These are phyloP conservation scores for Mythimna albipuncta DNA, from an alignment of 2,888 invertebrate species.

Conservation along the genomic window DNA sequence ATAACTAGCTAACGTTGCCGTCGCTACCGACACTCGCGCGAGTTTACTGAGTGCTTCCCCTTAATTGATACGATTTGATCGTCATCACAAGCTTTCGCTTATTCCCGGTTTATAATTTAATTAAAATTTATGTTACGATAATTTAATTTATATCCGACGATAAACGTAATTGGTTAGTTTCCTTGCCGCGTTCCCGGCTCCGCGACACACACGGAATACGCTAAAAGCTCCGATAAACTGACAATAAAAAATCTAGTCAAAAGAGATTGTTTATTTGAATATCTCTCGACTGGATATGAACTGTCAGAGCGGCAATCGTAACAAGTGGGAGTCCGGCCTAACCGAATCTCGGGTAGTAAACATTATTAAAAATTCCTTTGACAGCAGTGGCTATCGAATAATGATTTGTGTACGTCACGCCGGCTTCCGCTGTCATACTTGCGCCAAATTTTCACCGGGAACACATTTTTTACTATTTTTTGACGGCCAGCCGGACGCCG, in stretches of 20 bases:
- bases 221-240: constrained; percentile 74
- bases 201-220: constrained; percentile 70
- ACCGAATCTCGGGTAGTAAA: constrained; percentile 82
- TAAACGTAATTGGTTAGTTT: constrained; percentile 67
- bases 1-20: constrained; percentile 80
- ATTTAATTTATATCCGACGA: constrained; percentile 69
- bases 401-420: constrained; percentile 87
- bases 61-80: constrained; percentile 89
- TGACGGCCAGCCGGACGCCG: constrained; percentile 80
- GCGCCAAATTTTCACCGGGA: constrained; percentile 85
- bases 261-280: constrained; percentile 55
- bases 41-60: constrained; percentile 82
- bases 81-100: constrained; percentile 80
- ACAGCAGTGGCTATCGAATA: constrained; percentile 85
- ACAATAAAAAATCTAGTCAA: constrained; percentile 69
- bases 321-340: constrained; percentile 76
- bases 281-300: constrained; percentile 71
- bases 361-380: constrained; percentile 89
- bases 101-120: constrained; percentile 78
- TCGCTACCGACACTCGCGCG: constrained; percentile 77
- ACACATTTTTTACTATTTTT: constrained; percentile 84
- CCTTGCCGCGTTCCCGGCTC: constrained; percentile 26
- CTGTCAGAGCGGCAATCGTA: constrained; percentile 68
- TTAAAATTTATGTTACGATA: constrained; percentile 76
- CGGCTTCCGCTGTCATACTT: constrained; percentile 86